Base-by-base conservation (phyloP, 2,113 vertebrate species). In the Aix galericulata region DNA sequence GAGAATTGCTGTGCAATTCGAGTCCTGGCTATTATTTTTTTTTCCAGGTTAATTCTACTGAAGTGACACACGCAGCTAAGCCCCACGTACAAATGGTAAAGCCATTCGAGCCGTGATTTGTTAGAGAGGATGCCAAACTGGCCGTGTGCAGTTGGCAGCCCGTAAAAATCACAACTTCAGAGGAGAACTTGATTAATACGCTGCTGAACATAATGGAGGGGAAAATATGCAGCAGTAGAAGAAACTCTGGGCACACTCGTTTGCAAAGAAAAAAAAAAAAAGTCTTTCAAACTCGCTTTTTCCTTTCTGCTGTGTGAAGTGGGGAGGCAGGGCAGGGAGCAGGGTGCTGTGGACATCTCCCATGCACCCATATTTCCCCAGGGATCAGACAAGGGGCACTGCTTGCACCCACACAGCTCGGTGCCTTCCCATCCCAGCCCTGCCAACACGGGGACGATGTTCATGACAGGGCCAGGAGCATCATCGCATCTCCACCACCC, bases 11-110 rank as follows among this genome's bases (percentile, higher is more conserved):
- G 5, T 14, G 31, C 38, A 40, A 13, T 14, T 26, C 0, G 18
- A 52, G 38, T 26, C 68, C n/a, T 21, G 27, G 4, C 9, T 53
- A 48, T 3, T 31, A 38, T 23, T 44, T 44, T 44, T 44, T 46
- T n/a, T 17, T 5, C 38, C 73, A 48, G 29, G 48, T 87, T 53
- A 74, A 42, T 71, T 62, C 71, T 25, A 14, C 55, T 0, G 0
- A 60, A 74, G 40, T 4, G 48, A 73, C 58, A 69, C 17, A 40
- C 0, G 1, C 12, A 50, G 68, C 50, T 71, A 34, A 90, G 36
- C 38, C 56, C 36, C 7, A 31, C 60, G 29, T 4, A 50, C 12
- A 53, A 83, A 82, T 85, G 96, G 92, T 88, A 97, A 97, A 97
- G 68, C 77, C 95, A 97, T 97, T 93, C 42, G 76, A 52, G 74